Conservation (phyloP, 2,888 invertebrate genomes). For the Chydorus sphaericus region DNA sequence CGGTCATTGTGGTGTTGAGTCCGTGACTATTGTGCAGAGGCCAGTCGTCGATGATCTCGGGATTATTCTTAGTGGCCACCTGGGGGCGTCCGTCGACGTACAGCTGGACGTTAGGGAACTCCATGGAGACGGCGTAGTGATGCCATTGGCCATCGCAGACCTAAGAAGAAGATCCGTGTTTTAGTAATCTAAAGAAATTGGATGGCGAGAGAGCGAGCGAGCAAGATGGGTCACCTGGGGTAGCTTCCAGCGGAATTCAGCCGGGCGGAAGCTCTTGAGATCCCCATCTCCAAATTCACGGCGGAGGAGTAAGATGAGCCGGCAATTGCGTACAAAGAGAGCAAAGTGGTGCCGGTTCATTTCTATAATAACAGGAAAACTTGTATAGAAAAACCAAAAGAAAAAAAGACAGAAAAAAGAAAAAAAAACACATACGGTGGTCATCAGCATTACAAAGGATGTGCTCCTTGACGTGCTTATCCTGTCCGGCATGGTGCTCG, state of each 20-base stretch:
- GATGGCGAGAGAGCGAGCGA: neutral
- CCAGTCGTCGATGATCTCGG: conserved; percentile 98
- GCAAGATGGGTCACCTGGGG: conserved; percentile 48
- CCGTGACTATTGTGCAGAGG: conserved; percentile 90
- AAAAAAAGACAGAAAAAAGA: neutral
- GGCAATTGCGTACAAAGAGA: conserved; percentile 90
- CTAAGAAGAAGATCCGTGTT: conserved; percentile 27
- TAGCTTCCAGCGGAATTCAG: conserved; percentile 97
- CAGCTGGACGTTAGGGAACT: conserved; percentile 77
- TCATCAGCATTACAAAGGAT: conserved; percentile 94
- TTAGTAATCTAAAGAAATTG: neutral
- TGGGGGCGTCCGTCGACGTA: conserved; percentile 74
- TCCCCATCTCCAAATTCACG: conserved; percentile 86
- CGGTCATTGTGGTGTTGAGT: conserved; percentile 78
- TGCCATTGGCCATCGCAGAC: conserved; percentile 98
- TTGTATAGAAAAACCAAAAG: neutral
- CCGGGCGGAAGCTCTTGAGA: conserved; percentile 86
- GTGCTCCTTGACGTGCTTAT: conserved; percentile 89
- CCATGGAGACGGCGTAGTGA: conserved; percentile 86
- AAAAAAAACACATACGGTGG: conserved; percentile 54
- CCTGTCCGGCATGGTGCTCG: conserved; percentile 56
- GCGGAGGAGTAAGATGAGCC: conserved; percentile 76
- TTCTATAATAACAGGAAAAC: conserved; percentile 41
- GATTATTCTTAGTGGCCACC: conserved; percentile 56
- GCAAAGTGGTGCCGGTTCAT: conserved; percentile 99